phyloP scores from a whole-genome alignment of 2,113 vertebrate genomes.

The Toxostoma redivivum region DNA sequence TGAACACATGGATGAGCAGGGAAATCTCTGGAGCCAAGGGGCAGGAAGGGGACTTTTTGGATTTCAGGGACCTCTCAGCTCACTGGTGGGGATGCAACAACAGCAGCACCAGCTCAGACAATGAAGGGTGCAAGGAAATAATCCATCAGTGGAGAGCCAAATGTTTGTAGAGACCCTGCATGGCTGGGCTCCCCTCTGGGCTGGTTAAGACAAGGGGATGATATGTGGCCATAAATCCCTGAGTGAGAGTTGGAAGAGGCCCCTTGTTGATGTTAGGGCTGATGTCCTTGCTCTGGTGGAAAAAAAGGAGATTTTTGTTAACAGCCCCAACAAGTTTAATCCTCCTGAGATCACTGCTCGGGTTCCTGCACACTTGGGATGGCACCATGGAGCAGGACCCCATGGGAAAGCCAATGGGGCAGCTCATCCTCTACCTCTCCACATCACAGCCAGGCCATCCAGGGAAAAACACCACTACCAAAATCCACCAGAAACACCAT shows the following conservation, averaged over 20 bases:
- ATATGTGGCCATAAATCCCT: neutral
- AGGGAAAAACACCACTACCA: neutral
- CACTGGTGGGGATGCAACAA: fast-evolving
- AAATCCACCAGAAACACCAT: fast-evolving
- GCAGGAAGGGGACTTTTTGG: neutral
- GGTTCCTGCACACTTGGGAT: neutral
- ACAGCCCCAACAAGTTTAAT: neutral
- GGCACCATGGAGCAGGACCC: neutral
- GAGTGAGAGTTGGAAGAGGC: neutral
- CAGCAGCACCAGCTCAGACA: fast-evolving
- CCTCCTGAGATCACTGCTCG: neutral
- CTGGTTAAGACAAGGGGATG: neutral
- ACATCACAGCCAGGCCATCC: neutral
- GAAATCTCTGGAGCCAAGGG: fast-evolving
- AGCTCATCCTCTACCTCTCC: neutral
- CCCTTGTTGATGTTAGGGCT: fast-evolving
- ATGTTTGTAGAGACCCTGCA: neutral
- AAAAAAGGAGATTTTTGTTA: neutral
- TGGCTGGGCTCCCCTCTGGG: neutral
- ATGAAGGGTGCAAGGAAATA: neutral
- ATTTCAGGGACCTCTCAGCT: neutral
- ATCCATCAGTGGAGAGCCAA: neutral
- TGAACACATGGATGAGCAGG: neutral
- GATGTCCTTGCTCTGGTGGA: neutral
- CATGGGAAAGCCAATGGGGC: fast-evolving